Percentiles rank a stretch among this genome's conserved stretches.
Conservation (phyloP, 1,140 invertebrate species). For the Caenorhabditis inopinata region DNA sequence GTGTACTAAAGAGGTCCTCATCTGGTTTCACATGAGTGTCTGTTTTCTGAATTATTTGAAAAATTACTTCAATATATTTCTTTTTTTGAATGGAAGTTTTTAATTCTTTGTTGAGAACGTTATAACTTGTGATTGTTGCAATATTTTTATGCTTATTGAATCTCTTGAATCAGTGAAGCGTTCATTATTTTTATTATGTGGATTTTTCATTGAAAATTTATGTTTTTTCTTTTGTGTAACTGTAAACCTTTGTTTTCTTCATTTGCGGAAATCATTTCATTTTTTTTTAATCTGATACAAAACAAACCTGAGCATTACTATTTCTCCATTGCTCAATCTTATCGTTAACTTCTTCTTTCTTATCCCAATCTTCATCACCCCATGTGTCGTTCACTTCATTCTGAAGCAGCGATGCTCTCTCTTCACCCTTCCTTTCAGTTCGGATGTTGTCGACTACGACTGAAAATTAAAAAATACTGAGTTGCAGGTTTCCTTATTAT, state of each 20-base stretch:
- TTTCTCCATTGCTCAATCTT: constrained; percentile 47
- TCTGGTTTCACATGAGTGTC: not conserved
- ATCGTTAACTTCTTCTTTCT: constrained; percentile 34
- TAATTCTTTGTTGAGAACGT: too few relatives aligned
- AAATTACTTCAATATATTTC: not conserved
- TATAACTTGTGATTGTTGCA: too few relatives aligned
- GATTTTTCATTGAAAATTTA: too few relatives aligned
- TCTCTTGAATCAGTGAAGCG: too few relatives aligned
- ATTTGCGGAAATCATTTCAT: too few relatives aligned
- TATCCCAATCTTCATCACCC: constrained; percentile 30
- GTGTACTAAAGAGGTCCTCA: constrained; percentile 3
- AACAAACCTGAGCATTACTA: constrained; percentile 1
- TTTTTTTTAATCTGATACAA: not conserved
- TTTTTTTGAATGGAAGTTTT: not conserved
- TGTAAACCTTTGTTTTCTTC: too few relatives aligned
- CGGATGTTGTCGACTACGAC: constrained; percentile 7
- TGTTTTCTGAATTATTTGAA: not conserved
- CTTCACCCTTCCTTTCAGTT: not conserved
- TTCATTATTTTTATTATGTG: too few relatives aligned
- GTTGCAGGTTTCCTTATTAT: too few relatives aligned
- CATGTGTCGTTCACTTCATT: not conserved
- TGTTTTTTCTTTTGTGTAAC: too few relatives aligned
- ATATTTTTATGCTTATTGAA: too few relatives aligned
- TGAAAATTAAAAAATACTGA: too few relatives aligned
- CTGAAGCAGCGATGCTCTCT: constrained; percentile 5